Evolutionary conservation across 2,888 invertebrate species (phyloP), one percentile per base, ranked within the genome.

Genomic region (Cephus runcator): DNA sequence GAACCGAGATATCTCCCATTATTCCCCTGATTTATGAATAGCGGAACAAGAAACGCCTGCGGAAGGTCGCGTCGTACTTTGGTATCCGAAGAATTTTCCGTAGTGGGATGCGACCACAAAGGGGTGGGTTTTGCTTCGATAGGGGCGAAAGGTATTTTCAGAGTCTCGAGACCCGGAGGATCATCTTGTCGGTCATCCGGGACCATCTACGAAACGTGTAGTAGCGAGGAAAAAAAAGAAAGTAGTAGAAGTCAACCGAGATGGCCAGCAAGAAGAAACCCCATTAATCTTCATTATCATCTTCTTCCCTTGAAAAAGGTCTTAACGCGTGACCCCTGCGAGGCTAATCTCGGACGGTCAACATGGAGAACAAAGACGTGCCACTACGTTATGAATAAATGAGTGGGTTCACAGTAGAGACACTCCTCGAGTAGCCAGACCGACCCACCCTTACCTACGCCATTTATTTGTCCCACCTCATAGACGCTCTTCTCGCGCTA

Each of bases 231-330:
- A 40, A 56, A 56, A 56, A 23, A 56, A 56, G 56, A 56, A 56
- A 56, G 56, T 56, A 56, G 23, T 6, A 56, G 56, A 9, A 56
- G 71, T 15, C 71, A 15, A 9, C 30, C 31, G 34, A 30, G 71
- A 34, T 6, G 71, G 31, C 71, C 71, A 2, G 71, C 71, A 71
- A 30, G 71, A 71, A 34, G 71, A 30, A 23, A 0, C 56, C 34
- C 82, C 86, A 86, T 85, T 85, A 85, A 83, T 85, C 86, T 85
- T 85, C 85, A 85, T 85, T 85, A 83, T 36, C 80, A 84, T 85
- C 85, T 83, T 77, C 85, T 85, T 84, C 80, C 75, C 36, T 75
- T 77, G 76, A 6, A 56, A 35, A 75, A 12, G 33, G 30, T 30
- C 36, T 34, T 56, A 75, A 76, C 75, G 73, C 78, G 79, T 79